These are phyloP conservation scores for Notolabrus celidotus DNA, from an alignment of 2,797 vertebrate genomes.

Conservation along the genomic window DNA sequence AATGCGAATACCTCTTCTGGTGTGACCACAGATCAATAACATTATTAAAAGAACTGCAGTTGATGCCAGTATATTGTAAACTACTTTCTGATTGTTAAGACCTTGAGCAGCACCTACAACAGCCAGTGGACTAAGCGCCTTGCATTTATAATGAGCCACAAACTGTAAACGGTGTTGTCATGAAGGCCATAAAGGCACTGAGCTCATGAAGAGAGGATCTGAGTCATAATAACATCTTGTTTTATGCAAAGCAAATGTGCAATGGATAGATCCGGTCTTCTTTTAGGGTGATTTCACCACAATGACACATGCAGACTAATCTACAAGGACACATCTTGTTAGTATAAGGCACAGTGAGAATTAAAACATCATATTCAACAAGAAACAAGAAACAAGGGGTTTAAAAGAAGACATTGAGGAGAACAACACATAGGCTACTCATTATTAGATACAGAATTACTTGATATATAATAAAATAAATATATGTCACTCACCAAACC, in stretches of 20 bases:
- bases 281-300: conserved; percentile 27
- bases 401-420: too few species aligned
- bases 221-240: neutral
- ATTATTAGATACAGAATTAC: too few species aligned
- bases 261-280: conserved; percentile 21
- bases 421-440: too few species aligned
- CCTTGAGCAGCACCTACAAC: conserved; percentile 11
- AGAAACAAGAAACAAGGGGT: neutral
- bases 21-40: neutral
- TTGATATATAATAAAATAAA: neutral
- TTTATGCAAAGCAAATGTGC: conserved; percentile 23
- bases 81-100: conserved; percentile 9
- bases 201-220: neutral
- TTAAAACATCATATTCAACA: conserved; percentile 1
- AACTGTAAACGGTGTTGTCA: neutral
- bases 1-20: neutral
- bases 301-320: conserved; percentile 50
- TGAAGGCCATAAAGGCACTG: neutral
- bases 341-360: conserved; percentile 21
- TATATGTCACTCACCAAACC: conserved; percentile 85
- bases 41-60: neutral
- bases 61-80: conserved; percentile 5
- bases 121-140: conserved; percentile 9
- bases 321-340: conserved; percentile 43
- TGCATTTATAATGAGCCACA: conserved; percentile 6